Evolutionary conservation across 2,888 invertebrate genomes (phyloP).

Genomic region (Argyra leucocephala): DNA sequence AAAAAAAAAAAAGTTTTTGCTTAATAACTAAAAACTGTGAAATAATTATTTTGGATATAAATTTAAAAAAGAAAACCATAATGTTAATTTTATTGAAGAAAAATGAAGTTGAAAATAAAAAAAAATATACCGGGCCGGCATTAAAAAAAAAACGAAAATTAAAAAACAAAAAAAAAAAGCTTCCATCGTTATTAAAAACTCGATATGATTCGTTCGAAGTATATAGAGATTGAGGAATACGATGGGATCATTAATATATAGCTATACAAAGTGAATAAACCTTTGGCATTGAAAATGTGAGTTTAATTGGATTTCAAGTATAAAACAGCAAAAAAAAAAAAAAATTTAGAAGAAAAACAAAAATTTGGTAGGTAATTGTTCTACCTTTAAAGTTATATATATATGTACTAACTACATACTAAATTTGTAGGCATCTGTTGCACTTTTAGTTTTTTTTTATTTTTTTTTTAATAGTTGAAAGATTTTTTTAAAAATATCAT

Average conservation of each 20-base stretch:
- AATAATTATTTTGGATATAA: neutral
- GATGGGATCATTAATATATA: neutral
- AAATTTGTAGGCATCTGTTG: neutral
- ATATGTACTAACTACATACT: neutral
- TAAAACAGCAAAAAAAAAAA: too few relatives aligned
- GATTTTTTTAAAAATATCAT: too few relatives aligned
- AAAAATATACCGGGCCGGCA: neutral
- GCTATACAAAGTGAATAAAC: conserved; percentile 6
- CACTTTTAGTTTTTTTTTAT: neutral
- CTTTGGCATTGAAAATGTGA: neutral
- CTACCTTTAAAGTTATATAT: neutral
- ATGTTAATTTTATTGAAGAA: too few relatives aligned
- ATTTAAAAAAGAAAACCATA: neutral
- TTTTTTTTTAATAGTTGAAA: too few relatives aligned
- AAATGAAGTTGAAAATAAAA: neutral
- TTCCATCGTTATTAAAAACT: neutral
- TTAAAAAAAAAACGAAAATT: too few relatives aligned
- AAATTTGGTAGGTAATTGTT: neutral
- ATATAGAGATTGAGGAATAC: neutral
- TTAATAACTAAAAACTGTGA: neutral
- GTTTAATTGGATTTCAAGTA: neutral
- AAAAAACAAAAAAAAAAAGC: neutral
- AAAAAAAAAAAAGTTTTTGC: neutral
- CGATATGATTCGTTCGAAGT: neutral
- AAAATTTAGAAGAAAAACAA: neutral